These are phyloP conservation scores for Apeltes quadracus DNA, from an alignment of 2,113 vertebrate genomes.

Conservation along the genomic window DNA sequence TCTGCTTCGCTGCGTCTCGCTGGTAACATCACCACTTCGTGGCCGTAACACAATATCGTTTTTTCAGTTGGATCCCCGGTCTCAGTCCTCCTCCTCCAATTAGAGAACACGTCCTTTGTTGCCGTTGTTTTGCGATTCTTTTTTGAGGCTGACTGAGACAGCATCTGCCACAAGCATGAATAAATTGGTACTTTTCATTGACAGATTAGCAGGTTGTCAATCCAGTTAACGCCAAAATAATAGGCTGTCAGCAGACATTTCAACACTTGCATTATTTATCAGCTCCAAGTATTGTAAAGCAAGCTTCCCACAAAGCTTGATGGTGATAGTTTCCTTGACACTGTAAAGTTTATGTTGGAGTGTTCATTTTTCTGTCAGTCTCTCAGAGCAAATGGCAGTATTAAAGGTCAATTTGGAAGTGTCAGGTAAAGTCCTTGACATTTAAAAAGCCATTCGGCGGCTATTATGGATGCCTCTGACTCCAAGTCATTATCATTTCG, in stretches of 20 bases:
- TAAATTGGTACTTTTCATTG: constrained; percentile 66
- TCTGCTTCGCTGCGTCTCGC: constrained; percentile 85
- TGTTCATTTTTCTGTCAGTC: constrained; percentile 66
- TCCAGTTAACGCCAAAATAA: constrained; percentile 68
- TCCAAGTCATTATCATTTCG: constrained; percentile 69
- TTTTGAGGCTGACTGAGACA: constrained; percentile 53
- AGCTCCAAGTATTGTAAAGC: constrained; percentile 57
- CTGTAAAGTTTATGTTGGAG: constrained; percentile 51
- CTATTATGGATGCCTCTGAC: constrained; percentile 67
- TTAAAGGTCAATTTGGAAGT: constrained; percentile 77
- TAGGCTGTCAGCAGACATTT: constrained; percentile 57
- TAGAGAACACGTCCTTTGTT: constrained; percentile 50
- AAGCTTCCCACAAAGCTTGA: constrained; percentile 20
- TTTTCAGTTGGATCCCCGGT: constrained; percentile 31
- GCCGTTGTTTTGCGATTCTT: constrained; percentile 37
- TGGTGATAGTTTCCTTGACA: constrained; percentile 33
- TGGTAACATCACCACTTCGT: constrained; percentile 70
- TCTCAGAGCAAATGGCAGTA: constrained; percentile 61
- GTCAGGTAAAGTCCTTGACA: constrained; percentile 81
- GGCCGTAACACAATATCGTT: neutral
- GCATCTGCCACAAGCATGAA: constrained; percentile 61
- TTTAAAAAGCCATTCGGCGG: constrained; percentile 77
- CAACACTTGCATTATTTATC: constrained; percentile 56
- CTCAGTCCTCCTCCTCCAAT: constrained; percentile 30
- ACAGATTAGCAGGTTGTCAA: constrained; percentile 73